A percentile compares a stretch with the other conserved stretches of the same genome.
phyloP scores from a whole-genome alignment of 2,797 vertebrate genomes.

The Tapirus indicus region DNA sequence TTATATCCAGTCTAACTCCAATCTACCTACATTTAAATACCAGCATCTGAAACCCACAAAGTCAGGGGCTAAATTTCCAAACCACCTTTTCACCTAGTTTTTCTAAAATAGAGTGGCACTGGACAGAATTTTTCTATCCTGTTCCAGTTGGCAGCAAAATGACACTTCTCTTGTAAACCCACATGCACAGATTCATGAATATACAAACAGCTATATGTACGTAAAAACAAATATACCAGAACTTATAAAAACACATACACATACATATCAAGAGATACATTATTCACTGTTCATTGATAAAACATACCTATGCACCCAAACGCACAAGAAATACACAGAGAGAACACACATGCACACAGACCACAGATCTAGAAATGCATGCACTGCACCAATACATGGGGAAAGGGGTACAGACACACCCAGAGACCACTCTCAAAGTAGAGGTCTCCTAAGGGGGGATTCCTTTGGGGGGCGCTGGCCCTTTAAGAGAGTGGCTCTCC shows the following conservation, averaged over 20 bases:
- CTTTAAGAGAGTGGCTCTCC: constrained; percentile 66
- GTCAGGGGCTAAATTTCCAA: constrained; percentile 17
- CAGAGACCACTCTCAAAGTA: constrained; percentile 46
- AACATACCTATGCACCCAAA: neutral
- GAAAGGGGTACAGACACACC: constrained; percentile 28
- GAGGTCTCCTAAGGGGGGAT: neutral
- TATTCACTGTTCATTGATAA: constrained; percentile 35
- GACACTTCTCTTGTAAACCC: constrained; percentile 57
- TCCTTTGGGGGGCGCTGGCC: neutral
- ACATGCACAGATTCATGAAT: constrained; percentile 49
- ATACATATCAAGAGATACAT: neutral
- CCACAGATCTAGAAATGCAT: constrained; percentile 7
- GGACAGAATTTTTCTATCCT: constrained; percentile 37
- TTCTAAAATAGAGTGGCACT: constrained; percentile 41
- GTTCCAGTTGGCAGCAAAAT: constrained; percentile 69
- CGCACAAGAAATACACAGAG: constrained; percentile 2
- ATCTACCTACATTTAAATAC: constrained; percentile 45
- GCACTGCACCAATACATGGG: neutral
- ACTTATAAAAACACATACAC: constrained; percentile 58
- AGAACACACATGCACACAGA: neutral
- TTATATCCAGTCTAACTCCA: neutral
- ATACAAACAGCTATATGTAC: constrained; percentile 60
- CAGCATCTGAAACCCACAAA: constrained; percentile 53
- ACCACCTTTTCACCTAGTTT: constrained; percentile 56
- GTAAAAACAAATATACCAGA: constrained; percentile 67